phyloP scores from a whole-genome alignment of 2,113 vertebrate genomes.

The Suncus etruscus region DNA sequence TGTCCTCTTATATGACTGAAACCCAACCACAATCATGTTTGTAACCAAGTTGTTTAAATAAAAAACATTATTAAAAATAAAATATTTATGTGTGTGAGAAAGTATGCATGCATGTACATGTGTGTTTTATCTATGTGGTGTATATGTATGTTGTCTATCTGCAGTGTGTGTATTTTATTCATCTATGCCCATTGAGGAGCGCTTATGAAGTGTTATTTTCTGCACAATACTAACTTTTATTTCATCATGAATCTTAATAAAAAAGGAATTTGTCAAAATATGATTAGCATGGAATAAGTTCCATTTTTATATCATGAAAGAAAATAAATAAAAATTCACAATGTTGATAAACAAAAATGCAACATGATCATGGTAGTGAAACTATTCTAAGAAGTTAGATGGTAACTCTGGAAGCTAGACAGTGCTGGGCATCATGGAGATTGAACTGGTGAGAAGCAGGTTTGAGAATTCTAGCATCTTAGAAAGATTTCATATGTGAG shows the following conservation, averaged over 20 bases:
- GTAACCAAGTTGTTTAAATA: too few relatives aligned
- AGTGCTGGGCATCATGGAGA: not conserved
- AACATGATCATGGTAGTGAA: conserved; percentile 4
- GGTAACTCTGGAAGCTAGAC: not conserved
- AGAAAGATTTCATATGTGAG: not conserved
- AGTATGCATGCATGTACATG: too few relatives aligned
- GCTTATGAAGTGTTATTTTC: not conserved
- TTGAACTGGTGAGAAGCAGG: not conserved
- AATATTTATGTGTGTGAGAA: too few relatives aligned
- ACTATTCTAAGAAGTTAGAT: not conserved
- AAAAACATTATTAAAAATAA: too few relatives aligned
- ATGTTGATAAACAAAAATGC: not conserved
- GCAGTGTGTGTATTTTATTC: too few relatives aligned
- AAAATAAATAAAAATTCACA: not conserved
- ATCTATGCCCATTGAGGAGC: too few relatives aligned
- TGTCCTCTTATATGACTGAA: too few relatives aligned
- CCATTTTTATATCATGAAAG: not conserved
- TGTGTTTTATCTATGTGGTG: too few relatives aligned
- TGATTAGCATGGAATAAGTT: not conserved
- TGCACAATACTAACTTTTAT: not conserved
- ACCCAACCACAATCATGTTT: too few relatives aligned
- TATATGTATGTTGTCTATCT: not conserved
- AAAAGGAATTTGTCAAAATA: conserved; percentile 12
- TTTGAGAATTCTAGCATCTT: not conserved
- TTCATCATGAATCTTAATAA: conserved; percentile 19